Evolutionary conservation across 35 echinoderm and acorn worm genomes (phyloP).

Genomic region (Holothuria glaberrima): DNA sequence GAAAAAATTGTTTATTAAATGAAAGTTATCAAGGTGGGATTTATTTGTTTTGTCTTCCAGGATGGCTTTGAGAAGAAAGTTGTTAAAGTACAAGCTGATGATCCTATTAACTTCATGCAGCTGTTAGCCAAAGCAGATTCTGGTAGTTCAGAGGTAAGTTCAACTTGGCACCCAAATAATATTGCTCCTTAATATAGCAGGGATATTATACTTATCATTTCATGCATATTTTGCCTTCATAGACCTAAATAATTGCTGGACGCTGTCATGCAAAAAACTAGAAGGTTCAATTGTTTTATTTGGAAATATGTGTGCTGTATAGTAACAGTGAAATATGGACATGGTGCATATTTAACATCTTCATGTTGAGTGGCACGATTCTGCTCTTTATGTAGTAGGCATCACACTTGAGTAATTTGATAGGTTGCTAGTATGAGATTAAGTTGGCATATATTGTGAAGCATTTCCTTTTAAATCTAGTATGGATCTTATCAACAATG

Average conservation of each 20-base stretch:
- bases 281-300: too few relatives aligned
- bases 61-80: conserved; percentile 88
- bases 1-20: too few relatives aligned
- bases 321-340: background rate
- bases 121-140: conserved; percentile 85
- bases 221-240: too few relatives aligned
- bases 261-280: too few relatives aligned
- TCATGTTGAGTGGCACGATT: too few relatives aligned
- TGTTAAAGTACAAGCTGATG: conserved; percentile 84
- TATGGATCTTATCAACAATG: background rate
- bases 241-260: too few relatives aligned
- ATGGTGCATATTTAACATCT: too few relatives aligned
- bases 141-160: conserved; percentile 80
- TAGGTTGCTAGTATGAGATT: too few relatives aligned
- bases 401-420: too few relatives aligned
- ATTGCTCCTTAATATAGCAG: background rate
- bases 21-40: background rate
- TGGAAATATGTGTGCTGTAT: background rate
- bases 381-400: too few relatives aligned
- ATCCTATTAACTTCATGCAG: conserved; percentile 98
- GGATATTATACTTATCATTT: too few relatives aligned
- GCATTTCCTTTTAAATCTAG: background rate
- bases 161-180: background rate
- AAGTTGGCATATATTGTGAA: background rate
- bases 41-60: conserved; percentile 21